These are phyloP conservation scores for Leistus spinibarbis DNA, from an alignment of 2,888 invertebrate species.

Conservation along the genomic window DNA sequence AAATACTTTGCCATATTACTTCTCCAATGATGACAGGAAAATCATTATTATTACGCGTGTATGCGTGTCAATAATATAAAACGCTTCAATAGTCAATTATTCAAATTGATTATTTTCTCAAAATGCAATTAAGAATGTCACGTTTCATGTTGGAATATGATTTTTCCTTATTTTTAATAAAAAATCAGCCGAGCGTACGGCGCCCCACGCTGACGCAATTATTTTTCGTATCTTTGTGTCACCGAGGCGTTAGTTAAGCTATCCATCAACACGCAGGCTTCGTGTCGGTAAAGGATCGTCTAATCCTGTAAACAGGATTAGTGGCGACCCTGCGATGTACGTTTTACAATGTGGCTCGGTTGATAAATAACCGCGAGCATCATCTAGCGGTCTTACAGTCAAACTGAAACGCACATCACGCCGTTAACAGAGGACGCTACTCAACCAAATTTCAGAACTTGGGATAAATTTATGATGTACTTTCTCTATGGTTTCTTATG, in stretches of 20 bases:
- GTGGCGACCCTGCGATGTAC: conserved; percentile 5
- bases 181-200: background rate
- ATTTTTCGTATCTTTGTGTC: background rate
- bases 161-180: background rate
- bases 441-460: background rate
- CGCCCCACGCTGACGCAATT: background rate
- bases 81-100: too few species aligned
- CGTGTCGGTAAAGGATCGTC: background rate
- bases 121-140: too few species aligned
- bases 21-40: too few species aligned
- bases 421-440: background rate
- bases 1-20: too few species aligned
- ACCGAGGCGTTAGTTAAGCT: background rate
- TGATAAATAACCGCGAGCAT: background rate
- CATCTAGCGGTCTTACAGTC: background rate
- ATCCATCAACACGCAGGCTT: conserved; percentile 8
- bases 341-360: background rate
- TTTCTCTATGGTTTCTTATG: too few species aligned
- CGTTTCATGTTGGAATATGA: background rate
- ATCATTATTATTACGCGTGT: too few species aligned
- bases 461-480: too few species aligned
- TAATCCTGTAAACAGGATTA: conserved; percentile 24
- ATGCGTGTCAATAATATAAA: too few species aligned
- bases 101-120: too few species aligned
- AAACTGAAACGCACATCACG: background rate